Evolutionary conservation across 2,113 vertebrate species (phyloP).

Genomic region (Spea multiplicata): DNA sequence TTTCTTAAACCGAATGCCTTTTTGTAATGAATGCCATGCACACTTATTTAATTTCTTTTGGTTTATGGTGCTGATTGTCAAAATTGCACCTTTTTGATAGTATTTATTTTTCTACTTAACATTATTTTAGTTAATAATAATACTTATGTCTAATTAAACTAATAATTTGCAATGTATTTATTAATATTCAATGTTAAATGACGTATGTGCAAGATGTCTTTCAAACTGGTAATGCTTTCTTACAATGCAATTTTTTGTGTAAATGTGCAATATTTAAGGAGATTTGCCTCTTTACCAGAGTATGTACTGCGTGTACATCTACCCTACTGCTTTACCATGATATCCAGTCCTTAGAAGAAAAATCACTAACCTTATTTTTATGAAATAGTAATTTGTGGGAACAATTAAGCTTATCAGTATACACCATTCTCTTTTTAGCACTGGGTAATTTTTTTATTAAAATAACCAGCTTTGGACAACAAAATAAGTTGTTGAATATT

Average conservation of each 20-base stretch:
- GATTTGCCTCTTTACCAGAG: background rate
- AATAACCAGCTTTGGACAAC: too few relatives aligned
- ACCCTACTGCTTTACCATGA: too few relatives aligned
- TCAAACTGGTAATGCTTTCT: background rate
- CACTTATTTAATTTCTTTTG: constrained; percentile 14
- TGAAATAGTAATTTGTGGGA: too few relatives aligned
- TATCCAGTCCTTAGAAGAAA: too few relatives aligned
- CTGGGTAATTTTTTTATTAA: too few relatives aligned
- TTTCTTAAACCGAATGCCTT: constrained; percentile 18
- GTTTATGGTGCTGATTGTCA: background rate
- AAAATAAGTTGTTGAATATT: too few relatives aligned
- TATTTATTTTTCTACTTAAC: constrained; percentile 44
- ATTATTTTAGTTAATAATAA: background rate
- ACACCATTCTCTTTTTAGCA: too few relatives aligned
- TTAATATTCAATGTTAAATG: background rate
- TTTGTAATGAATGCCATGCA: constrained; percentile 20
- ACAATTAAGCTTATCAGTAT: too few relatives aligned
- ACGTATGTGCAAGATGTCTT: background rate
- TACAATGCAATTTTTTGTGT: background rate
- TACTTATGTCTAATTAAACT: background rate
- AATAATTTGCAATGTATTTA: background rate
- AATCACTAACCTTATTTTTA: too few relatives aligned
- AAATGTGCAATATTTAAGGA: background rate
- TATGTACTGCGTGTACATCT: too few relatives aligned
- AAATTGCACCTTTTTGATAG: constrained; percentile 26